Conservation (phyloP, 2,888 invertebrate genomes). For the Abscondita cerata region DNA sequence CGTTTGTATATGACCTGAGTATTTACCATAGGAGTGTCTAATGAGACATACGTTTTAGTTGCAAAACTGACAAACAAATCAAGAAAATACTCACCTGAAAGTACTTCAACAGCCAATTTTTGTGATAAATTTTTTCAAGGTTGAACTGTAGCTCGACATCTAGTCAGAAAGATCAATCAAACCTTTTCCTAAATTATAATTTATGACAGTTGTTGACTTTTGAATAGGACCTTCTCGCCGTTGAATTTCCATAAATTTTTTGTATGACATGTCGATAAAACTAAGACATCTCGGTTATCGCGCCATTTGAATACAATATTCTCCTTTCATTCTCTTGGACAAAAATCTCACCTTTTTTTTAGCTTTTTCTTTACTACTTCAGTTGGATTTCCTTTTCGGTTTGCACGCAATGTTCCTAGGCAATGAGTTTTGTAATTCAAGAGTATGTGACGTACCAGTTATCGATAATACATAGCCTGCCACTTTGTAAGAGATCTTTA, state of each 20-base stretch:
- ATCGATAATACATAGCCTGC: background rate
- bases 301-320: constrained; percentile 13
- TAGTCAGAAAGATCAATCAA: background rate
- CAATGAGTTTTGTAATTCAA: constrained; percentile 21
- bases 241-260: background rate
- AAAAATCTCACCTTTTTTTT: too few relatives aligned
- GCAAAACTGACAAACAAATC: too few relatives aligned
- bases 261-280: constrained; percentile 5
- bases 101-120: too few relatives aligned
- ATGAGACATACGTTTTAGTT: background rate
- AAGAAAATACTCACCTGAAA: too few relatives aligned
- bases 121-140: background rate
- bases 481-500: background rate
- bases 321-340: too few relatives aligned
- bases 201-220: background rate
- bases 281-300: constrained; percentile 7
- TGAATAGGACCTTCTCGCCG: background rate
- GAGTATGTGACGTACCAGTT: background rate
- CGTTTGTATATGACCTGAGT: background rate
- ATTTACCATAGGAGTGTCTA: background rate
- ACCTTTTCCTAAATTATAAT: constrained; percentile 8
- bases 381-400: too few relatives aligned
- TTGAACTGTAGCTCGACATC: background rate
- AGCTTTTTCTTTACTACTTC: too few relatives aligned
- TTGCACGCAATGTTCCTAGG: constrained; percentile 29